Percentiles rank a stretch among this genome's conserved stretches.
These are phyloP conservation scores for Nannobrachium achirus DNA, from an alignment of 2,113 vertebrate species.

Conservation along the genomic window DNA sequence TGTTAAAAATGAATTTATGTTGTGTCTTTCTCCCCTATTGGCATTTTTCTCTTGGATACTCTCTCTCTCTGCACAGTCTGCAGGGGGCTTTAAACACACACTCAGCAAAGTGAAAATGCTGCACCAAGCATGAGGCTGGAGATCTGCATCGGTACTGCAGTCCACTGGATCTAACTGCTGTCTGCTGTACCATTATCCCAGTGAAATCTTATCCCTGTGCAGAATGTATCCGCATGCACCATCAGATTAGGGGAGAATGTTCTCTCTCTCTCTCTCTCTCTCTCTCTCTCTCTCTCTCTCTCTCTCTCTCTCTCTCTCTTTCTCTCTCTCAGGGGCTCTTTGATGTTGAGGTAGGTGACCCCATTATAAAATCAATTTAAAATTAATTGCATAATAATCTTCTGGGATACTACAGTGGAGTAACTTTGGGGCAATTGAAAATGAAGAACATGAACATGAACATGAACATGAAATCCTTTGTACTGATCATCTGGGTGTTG, in stretches of 20 bases:
- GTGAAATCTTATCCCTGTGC: neutral
- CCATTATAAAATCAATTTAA: slow-evolving; percentile 20
- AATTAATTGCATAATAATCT: slow-evolving; percentile 1
- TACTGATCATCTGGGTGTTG: neutral
- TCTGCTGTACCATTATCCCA: slow-evolving; percentile 1
- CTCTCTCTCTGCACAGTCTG: slow-evolving; percentile 13
- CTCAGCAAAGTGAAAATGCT: slow-evolving; percentile 41
- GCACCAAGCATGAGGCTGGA: slow-evolving; percentile 10
- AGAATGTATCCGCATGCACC: slow-evolving; percentile 22
- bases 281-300: too few species aligned
- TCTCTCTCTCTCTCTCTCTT: too few species aligned
- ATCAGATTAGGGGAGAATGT: slow-evolving; percentile 55
- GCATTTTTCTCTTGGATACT: neutral
- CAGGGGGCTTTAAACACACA: slow-evolving; percentile 46
- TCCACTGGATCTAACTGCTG: slow-evolving; percentile 5
- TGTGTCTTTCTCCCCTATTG: slow-evolving; percentile 27
- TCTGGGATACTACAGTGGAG: neutral
- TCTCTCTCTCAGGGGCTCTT: neutral
- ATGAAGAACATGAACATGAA: neutral
- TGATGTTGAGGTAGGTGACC: slow-evolving; percentile 23
- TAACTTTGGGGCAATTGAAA: neutral
- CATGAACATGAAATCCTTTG: neutral
- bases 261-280: too few species aligned
- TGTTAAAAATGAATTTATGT: neutral
- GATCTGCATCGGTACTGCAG: slow-evolving; percentile 23